These are phyloP conservation scores for Trigoniulus corallinus DNA, from an alignment of 1,140 invertebrate genomes.

Conservation along the genomic window DNA sequence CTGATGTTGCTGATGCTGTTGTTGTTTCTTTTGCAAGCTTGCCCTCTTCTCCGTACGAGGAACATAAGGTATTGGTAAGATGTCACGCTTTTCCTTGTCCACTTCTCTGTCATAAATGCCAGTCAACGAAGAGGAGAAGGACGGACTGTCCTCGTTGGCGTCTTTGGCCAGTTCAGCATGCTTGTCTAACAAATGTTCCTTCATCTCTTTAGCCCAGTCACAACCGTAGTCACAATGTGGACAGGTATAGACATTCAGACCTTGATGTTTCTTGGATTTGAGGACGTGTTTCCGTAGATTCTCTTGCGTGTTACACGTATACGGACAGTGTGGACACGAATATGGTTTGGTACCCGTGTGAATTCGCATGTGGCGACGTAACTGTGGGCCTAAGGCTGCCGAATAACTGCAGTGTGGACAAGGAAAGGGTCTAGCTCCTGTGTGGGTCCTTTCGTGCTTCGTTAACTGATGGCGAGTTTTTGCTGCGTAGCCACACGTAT, in stretches of 20 bases:
- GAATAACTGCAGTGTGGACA: slow-evolving; percentile 48
- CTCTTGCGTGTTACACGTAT: slow-evolving; percentile 62
- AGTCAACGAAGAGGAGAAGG: slow-evolving; percentile 17
- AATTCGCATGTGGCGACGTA: slow-evolving; percentile 15
- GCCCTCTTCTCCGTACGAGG: not conserved
- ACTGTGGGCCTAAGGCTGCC: slow-evolving; percentile 28
- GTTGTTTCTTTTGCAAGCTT: too few species aligned
- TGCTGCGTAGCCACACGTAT: slow-evolving; percentile 42
- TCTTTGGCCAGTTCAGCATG: slow-evolving; percentile 32
- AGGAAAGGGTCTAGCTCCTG: slow-evolving; percentile 34
- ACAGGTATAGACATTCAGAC: slow-evolving; percentile 59
- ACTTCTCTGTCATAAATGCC: slow-evolving; percentile 27
- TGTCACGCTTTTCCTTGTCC: slow-evolving; percentile 10
- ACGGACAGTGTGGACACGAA: slow-evolving; percentile 55
- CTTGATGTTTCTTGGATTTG: slow-evolving; percentile 56
- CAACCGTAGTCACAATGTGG: slow-evolving; percentile 39
- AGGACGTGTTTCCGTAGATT: slow-evolving; percentile 72
- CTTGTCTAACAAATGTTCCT: slow-evolving; percentile 38
- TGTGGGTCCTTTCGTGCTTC: slow-evolving; percentile 36
- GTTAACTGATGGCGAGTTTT: slow-evolving; percentile 41
- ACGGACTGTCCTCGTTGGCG: slow-evolving; percentile 20
- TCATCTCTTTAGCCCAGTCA: slow-evolving; percentile 47
- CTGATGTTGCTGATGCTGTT: too few species aligned
- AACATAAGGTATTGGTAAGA: not conserved
- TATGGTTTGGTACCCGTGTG: slow-evolving; percentile 23